phyloP scores from a whole-genome alignment of 1,140 invertebrate species.

The Sycophaga agraensis region DNA sequence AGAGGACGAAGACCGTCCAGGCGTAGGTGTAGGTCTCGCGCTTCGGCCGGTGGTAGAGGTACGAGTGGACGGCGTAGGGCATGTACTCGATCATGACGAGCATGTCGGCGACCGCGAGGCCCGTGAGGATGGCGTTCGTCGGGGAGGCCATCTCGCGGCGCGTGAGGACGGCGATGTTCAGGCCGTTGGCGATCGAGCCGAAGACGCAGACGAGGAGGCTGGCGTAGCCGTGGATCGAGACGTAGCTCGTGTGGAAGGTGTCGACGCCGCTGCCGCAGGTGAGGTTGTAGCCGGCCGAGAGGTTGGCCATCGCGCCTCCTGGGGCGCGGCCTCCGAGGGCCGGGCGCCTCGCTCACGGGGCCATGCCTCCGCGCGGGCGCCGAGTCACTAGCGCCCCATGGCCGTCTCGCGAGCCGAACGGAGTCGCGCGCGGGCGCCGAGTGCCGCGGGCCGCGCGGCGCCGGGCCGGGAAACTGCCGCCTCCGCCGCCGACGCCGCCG shows the following conservation, averaged over 20 bases:
- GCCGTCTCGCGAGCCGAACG: slow-evolving; percentile 1
- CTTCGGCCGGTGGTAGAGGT: slow-evolving; percentile 64
- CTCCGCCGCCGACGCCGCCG: not conserved
- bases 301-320: slow-evolving; percentile 24
- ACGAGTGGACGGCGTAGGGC: slow-evolving; percentile 81
- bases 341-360: not conserved
- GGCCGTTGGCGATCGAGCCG: slow-evolving; percentile 87
- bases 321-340: not conserved
- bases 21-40: slow-evolving; percentile 69
- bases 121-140: slow-evolving; percentile 88
- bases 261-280: slow-evolving; percentile 55
- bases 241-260: slow-evolving; percentile 54
- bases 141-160: slow-evolving; percentile 88
- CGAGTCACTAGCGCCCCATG: not conserved
- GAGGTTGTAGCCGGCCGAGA: slow-evolving; percentile 43
- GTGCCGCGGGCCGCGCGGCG: slow-evolving; percentile 21
- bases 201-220: slow-evolving; percentile 83
- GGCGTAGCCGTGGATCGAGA: slow-evolving; percentile 69
- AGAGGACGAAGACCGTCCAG: slow-evolving; percentile 79
- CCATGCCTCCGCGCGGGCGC: not conserved
- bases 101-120: slow-evolving; percentile 88
- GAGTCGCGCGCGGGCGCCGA: slow-evolving; percentile 33
- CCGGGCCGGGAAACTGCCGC: not conserved
- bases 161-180: slow-evolving; percentile 94
- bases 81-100: slow-evolving; percentile 93